A percentile compares a stretch with the other conserved stretches of the same genome.
These are phyloP conservation scores for Littorina saxatilis DNA, from an alignment of 1,140 invertebrate genomes.

Conservation along the genomic window DNA sequence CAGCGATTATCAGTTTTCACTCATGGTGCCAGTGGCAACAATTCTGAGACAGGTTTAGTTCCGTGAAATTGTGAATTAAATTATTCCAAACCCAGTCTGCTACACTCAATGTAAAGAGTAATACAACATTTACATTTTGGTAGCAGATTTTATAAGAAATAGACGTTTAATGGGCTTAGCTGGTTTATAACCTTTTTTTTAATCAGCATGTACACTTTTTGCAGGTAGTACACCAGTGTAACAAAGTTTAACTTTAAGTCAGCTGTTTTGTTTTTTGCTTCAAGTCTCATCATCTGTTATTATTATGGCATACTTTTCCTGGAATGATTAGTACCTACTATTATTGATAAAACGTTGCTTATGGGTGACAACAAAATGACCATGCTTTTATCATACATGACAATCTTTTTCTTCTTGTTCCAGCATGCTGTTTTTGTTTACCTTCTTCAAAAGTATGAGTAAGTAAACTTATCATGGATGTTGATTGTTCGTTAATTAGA, in stretches of 20 bases:
- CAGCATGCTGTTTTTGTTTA: constrained; percentile 58
- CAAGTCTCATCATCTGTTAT: no score
- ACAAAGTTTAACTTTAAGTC: no score
- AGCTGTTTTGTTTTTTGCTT: no score
- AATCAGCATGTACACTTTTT: background rate
- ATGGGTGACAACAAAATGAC: no score
- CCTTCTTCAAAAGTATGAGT: constrained; percentile 57
- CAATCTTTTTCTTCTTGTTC: constrained; percentile 40
- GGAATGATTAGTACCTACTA: no score
- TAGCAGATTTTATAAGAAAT: background rate
- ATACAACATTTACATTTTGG: background rate
- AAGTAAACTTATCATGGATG: constrained; percentile 40
- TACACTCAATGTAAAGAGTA: no score
- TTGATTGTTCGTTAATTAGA: no score
- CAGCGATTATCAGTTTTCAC: constrained; percentile 58
- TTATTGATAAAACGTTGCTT: no score
- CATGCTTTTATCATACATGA: no score
- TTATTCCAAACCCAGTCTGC: no score
- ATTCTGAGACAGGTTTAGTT: constrained; percentile 63
- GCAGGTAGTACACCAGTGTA: background rate
- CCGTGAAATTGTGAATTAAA: no score
- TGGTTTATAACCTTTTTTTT: background rate
- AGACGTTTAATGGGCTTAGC: background rate
- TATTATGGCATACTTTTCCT: no score
- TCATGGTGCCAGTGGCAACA: constrained; percentile 63